phyloP scores from a whole-genome alignment of 2,888 invertebrate species.

The Agonopterix subpropinquella region DNA sequence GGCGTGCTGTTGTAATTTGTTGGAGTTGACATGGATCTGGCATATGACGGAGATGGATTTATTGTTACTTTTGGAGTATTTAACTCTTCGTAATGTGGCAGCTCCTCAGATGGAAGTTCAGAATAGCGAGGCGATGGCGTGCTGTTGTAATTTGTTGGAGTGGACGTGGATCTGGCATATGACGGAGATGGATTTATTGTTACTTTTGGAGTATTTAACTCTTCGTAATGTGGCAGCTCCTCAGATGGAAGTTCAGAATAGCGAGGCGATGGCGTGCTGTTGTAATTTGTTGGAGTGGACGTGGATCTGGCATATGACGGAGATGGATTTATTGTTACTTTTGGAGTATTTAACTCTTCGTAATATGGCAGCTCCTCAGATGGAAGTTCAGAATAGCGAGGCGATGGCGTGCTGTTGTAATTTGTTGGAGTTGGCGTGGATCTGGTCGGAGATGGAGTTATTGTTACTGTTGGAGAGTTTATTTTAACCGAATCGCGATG shows the following conservation, averaged over 20 bases:
- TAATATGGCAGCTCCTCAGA: not conserved
- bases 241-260: slow-evolving; percentile 11
- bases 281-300: slow-evolving; percentile 13
- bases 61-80: no score
- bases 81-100: no score
- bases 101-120: no score
- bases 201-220: slow-evolving; percentile 11
- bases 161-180: no score
- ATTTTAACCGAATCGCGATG: slow-evolving; percentile 43
- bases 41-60: no score
- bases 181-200: slow-evolving; percentile 12
- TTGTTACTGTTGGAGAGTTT: slow-evolving; percentile 11
- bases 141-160: no score
- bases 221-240: slow-evolving; percentile 1
- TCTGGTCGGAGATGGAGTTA: slow-evolving; percentile 12
- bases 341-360: slow-evolving; percentile 10
- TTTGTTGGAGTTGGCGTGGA: slow-evolving; percentile 11
- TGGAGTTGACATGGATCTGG: no score
- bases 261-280: slow-evolving; percentile 12
- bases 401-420: slow-evolving; percentile 14
- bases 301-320: slow-evolving; percentile 12
- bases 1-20: no score
- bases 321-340: slow-evolving; percentile 11
- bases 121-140: no score
- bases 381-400: slow-evolving; percentile 13